phyloP scores from a whole-genome alignment of 2,888 invertebrate species.

The Andrena trimmerana region DNA sequence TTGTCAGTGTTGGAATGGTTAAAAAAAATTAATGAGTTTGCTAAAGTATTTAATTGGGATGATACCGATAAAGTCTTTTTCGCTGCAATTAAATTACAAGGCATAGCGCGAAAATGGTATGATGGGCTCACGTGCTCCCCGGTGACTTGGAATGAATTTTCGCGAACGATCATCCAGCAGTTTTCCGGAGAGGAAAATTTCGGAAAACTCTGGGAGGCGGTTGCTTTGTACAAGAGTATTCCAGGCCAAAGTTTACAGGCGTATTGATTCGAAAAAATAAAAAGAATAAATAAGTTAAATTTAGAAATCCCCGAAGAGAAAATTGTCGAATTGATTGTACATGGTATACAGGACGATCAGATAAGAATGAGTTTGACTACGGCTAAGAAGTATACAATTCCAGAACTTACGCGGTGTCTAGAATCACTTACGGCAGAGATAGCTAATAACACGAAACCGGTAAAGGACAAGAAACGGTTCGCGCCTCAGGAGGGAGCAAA shows the following conservation, averaged over 20 bases:
- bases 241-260: conserved; percentile 48
- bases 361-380: conserved; percentile 41
- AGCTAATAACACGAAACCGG: background rate
- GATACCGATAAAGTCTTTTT: conserved; percentile 52
- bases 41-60: conserved; percentile 52
- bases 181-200: conserved; percentile 58
- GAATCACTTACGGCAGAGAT: background rate
- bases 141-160: conserved; percentile 54
- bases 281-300: conserved; percentile 49
- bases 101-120: conserved; percentile 61
- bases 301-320: conserved; percentile 53
- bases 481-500: background rate
- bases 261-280: conserved; percentile 55
- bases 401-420: conserved; percentile 47
- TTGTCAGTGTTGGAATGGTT: conserved; percentile 57
- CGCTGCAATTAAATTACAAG: conserved; percentile 49
- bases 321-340: conserved; percentile 50
- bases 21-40: conserved; percentile 43
- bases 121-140: conserved; percentile 39
- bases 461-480: background rate
- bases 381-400: conserved; percentile 38
- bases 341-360: conserved; percentile 59
- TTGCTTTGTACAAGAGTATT: conserved; percentile 36
- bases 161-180: conserved; percentile 36
- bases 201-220: conserved; percentile 41